Conservation (phyloP, 1,140 invertebrate genomes). For the Manduca sexta region DNA sequence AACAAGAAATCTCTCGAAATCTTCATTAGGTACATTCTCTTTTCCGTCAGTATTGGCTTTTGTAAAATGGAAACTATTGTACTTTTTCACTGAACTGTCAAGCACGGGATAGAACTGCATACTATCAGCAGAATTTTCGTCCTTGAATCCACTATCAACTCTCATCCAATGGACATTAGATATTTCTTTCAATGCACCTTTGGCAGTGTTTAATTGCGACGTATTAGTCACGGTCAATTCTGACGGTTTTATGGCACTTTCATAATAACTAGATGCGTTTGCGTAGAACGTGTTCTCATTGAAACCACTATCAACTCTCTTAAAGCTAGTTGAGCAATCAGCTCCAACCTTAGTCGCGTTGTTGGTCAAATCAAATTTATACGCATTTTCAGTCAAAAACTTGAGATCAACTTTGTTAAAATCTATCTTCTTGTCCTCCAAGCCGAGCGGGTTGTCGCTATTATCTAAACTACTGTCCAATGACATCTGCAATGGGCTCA, state of each 20-base stretch:
- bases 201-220: constrained; percentile 31
- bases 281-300: constrained; percentile 61
- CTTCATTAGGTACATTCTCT: constrained; percentile 42
- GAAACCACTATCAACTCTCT: constrained; percentile 65
- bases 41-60: constrained; percentile 51
- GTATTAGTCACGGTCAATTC: constrained; percentile 59
- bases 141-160: constrained; percentile 67
- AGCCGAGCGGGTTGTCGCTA: constrained; percentile 43
- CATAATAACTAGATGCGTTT: constrained; percentile 62
- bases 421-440: constrained; percentile 62
- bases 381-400: constrained; percentile 54
- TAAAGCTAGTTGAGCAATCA: constrained; percentile 50
- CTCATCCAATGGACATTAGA: constrained; percentile 66
- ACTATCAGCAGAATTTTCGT: constrained; percentile 59
- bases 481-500: constrained; percentile 57
- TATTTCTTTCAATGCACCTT: constrained; percentile 54
- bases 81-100: constrained; percentile 28
- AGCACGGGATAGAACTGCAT: constrained; percentile 42
- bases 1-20: constrained; percentile 40
- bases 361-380: constrained; percentile 36
- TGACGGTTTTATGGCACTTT: constrained; percentile 66
- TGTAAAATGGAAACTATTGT: constrained; percentile 26
- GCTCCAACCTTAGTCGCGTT: constrained; percentile 27
- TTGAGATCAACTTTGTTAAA: constrained; percentile 68
- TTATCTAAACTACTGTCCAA: constrained; percentile 63